Conservation (phyloP, 2,797 vertebrate genomes). For the Rousettus madagascariensis region DNA sequence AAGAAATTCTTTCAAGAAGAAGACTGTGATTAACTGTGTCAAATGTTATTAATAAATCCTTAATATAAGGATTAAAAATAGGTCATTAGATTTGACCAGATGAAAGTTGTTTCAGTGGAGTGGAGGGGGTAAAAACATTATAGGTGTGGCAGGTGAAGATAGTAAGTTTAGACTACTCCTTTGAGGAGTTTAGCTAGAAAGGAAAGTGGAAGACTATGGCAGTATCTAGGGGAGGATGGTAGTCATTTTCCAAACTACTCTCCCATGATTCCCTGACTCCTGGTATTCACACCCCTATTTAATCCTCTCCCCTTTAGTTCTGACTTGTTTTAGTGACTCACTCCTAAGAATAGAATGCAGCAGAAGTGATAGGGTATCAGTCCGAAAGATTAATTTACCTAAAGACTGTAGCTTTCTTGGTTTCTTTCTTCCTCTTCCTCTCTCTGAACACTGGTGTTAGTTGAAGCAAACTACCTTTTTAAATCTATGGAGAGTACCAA, state of each 20-base stretch:
- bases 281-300: neutral
- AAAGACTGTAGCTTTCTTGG: neutral
- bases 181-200: neutral
- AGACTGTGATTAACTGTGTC: neutral
- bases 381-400: slow-evolving; percentile 52
- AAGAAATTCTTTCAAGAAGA: neutral
- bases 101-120: neutral
- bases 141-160: neutral
- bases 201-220: neutral
- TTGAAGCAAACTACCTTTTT: neutral
- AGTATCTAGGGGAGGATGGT: neutral
- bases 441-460: neutral
- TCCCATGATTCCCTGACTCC: neutral
- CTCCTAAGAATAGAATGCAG: slow-evolving; percentile 28
- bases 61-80: neutral
- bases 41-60: neutral
- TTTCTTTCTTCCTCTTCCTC: neutral
- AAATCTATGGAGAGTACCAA: neutral
- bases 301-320: slow-evolving; percentile 13
- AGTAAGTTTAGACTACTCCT: neutral
- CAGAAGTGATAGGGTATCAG: slow-evolving; percentile 29
- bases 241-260: neutral
- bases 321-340: slow-evolving; percentile 38
- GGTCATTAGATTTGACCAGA: neutral
- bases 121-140: neutral